These are phyloP conservation scores for Lagopus muta DNA, from an alignment of 2,113 vertebrate genomes.

Conservation along the genomic window DNA sequence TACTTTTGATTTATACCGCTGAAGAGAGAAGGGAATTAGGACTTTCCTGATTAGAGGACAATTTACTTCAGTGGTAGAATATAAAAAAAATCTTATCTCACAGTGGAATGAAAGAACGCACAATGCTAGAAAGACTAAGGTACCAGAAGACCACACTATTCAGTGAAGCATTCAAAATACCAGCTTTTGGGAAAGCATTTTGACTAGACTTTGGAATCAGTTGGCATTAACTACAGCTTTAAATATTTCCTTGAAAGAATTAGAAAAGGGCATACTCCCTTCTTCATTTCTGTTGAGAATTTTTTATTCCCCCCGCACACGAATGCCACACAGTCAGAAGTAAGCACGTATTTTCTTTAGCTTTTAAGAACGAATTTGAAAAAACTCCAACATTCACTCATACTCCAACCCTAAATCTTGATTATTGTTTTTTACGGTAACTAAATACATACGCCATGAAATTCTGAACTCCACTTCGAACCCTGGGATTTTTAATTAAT, in stretches of 20 bases:
- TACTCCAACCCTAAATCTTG: not conserved
- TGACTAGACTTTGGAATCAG: not conserved
- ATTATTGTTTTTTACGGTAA: not conserved
- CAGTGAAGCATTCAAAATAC: not conserved
- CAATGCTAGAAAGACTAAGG: not conserved
- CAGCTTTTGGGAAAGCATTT: not conserved
- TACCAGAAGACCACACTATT: not conserved
- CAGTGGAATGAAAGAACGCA: not conserved
- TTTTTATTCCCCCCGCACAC: not conserved
- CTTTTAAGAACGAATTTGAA: not conserved
- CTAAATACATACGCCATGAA: slow-evolving; percentile 85
- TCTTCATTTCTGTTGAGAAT: not conserved
- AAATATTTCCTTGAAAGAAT: not conserved
- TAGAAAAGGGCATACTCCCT: not conserved
- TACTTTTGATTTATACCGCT: slow-evolving; percentile 16
- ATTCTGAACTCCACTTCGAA: slow-evolving; percentile 75
- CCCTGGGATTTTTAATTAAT: slow-evolving; percentile 77
- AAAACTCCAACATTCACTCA: not conserved
- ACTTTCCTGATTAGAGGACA: not conserved
- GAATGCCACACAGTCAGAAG: not conserved
- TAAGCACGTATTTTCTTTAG: not conserved
- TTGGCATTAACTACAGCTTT: not conserved
- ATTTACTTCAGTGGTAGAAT: not conserved
- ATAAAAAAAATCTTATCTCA: not conserved
- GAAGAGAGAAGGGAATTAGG: slow-evolving; percentile 1